A percentile compares a stretch with the other conserved stretches of the same genome.
Evolutionary conservation across 2,113 vertebrate genomes (phyloP).

Genomic region (Vulpes lagopus): DNA sequence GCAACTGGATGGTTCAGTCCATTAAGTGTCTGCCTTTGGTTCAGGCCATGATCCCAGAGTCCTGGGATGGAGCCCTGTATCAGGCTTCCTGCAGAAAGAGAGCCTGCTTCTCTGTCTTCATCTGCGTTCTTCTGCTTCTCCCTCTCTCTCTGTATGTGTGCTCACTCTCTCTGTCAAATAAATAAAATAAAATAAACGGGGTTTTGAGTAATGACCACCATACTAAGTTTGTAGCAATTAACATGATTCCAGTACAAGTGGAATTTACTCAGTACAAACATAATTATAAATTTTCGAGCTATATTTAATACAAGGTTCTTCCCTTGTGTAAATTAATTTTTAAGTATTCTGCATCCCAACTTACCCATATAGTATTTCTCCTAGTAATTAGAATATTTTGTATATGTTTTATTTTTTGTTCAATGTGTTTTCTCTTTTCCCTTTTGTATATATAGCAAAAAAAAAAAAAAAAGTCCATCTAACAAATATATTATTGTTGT

Average conservation of each 20-base stretch:
- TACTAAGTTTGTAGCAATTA: background rate
- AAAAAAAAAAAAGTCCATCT: background rate
- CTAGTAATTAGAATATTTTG: slow-evolving; percentile 38
- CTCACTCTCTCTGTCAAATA: no score
- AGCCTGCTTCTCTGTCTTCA: no score
- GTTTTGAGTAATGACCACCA: background rate
- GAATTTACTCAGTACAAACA: background rate
- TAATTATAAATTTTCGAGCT: slow-evolving; percentile 18
- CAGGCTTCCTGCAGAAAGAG: no score
- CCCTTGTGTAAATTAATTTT: slow-evolving; percentile 43
- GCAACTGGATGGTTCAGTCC: no score
- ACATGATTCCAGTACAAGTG: background rate
- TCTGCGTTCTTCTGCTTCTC: no score
- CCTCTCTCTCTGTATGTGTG: no score
- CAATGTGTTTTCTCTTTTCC: slow-evolving; percentile 35
- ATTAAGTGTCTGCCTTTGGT: no score
- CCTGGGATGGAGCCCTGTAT: no score
- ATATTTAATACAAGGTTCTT: slow-evolving; percentile 15
- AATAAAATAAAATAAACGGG: background rate
- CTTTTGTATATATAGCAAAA: slow-evolving; percentile 5
- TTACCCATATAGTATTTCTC: background rate
- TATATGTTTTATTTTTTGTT: slow-evolving; percentile 29
- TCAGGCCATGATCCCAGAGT: no score
- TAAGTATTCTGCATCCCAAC: slow-evolving; percentile 5
- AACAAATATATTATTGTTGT: slow-evolving; percentile 77